Percentiles rank a stretch among this genome's conserved stretches.
Conservation (phyloP, 1,140 invertebrate genomes). For the Drosophila suzukii region DNA sequence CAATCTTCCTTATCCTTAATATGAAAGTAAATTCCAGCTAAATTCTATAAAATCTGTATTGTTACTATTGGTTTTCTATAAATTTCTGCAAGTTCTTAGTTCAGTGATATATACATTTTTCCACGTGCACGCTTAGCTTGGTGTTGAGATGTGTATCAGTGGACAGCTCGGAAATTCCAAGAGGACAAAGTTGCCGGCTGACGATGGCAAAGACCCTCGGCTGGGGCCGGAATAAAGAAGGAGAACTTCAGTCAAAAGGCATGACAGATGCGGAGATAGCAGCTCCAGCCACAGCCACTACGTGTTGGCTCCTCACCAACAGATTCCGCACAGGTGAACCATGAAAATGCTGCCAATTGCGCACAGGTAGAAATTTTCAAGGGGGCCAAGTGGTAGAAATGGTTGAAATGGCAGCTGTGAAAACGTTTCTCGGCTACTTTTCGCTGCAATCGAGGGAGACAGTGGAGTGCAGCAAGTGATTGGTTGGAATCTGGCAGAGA, state of each 20-base stretch:
- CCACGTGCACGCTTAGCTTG: not conserved
- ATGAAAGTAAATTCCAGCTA: too few relatives aligned
- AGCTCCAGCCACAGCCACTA: slow-evolving; percentile 5
- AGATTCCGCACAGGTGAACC: slow-evolving; percentile 49
- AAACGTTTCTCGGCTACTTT: slow-evolving; percentile 48
- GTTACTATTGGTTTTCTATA: too few relatives aligned
- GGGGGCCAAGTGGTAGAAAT: not conserved
- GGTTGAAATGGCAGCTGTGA: slow-evolving; percentile 36
- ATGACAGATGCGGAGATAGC: slow-evolving; percentile 61
- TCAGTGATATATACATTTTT: not conserved
- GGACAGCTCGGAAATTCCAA: slow-evolving; percentile 22
- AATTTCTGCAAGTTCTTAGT: not conserved
- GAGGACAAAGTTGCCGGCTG: slow-evolving; percentile 31
- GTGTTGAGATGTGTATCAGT: slow-evolving; percentile 21
- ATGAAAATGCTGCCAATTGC: slow-evolving; percentile 43
- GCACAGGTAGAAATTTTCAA: slow-evolving; percentile 31
- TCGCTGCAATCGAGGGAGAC: slow-evolving; percentile 19
- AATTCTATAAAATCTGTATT: too few relatives aligned
- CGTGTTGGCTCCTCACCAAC: slow-evolving; percentile 29
- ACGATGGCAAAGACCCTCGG: slow-evolving; percentile 12
- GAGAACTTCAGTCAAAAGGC: slow-evolving; percentile 49
- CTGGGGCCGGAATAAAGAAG: not conserved
- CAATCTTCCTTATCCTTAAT: too few relatives aligned
- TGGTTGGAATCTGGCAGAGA: slow-evolving; percentile 33
- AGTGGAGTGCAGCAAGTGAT: slow-evolving; percentile 15